Conservation (phyloP, 2,113 vertebrate genomes). For the Boulengeromyrus knoepffleri region DNA sequence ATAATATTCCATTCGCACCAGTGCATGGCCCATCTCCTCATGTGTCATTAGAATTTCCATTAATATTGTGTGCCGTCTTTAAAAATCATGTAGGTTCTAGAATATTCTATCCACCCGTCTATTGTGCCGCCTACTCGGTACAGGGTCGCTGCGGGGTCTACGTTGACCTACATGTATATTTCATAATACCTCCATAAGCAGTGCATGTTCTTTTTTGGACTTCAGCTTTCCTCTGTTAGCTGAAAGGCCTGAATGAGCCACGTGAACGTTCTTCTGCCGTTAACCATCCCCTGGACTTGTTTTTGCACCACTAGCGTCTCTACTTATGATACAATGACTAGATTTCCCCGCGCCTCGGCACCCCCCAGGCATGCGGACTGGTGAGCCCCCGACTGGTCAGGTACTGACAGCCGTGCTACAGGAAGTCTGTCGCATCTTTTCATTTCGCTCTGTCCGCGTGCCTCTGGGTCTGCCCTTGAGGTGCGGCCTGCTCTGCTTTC, state of each 20-base stretch:
- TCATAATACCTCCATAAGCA: not conserved
- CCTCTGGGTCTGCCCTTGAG: not conserved
- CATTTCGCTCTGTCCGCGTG: not conserved
- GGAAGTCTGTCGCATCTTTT: no score
- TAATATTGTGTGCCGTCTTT: not conserved
- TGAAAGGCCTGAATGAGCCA: not conserved
- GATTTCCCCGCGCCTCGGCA: conserved; percentile 65
- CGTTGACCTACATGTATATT: not conserved
- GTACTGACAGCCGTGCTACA: conserved; percentile 35
- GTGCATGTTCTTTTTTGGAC: not conserved
- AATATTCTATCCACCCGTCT: not conserved
- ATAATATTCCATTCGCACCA: not conserved
- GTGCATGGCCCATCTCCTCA: not conserved
- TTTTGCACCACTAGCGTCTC: conserved; percentile 46
- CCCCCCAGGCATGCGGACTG: conserved; percentile 56
- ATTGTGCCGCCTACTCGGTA: not conserved
- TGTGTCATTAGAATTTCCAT: not conserved
- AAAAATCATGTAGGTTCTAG: not conserved
- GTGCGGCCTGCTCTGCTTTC: not conserved
- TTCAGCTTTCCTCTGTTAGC: not conserved
- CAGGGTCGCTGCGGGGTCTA: not conserved
- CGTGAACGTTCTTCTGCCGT: not conserved
- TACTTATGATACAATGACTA: conserved; percentile 57
- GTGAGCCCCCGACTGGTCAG: conserved; percentile 49
- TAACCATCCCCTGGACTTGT: conserved; percentile 11